Percentiles rank a stretch among this genome's conserved stretches.
Conservation (phyloP, 2,113 vertebrate genomes). For the Notothenia rossii region DNA sequence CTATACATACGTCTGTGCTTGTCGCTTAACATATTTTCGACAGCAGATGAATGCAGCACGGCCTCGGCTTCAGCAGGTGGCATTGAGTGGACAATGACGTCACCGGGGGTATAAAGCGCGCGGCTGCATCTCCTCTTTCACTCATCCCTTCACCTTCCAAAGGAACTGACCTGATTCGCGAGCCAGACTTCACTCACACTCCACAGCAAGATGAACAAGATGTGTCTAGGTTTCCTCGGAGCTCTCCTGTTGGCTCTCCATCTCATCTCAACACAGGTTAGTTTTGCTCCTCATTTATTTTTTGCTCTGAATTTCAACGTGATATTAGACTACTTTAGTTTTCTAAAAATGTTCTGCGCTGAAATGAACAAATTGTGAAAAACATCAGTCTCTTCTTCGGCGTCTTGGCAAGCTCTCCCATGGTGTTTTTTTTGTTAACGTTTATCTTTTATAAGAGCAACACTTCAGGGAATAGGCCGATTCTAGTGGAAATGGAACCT, state of each 20-base stretch:
- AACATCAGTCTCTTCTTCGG: too few species aligned
- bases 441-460: too few species aligned
- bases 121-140: rapidly evolving
- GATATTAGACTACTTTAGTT: neutral
- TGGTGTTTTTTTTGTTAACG: too few species aligned
- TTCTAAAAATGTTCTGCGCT: neutral
- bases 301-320: rapidly evolving
- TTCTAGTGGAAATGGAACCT: too few species aligned
- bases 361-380: neutral
- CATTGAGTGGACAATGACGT: conserved; percentile 34
- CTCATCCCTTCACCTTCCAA: neutral
- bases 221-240: conserved; percentile 39
- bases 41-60: conserved; percentile 22
- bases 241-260: conserved; percentile 62
- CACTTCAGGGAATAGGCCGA: too few species aligned
- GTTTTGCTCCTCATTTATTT: neutral
- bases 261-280: conserved; percentile 70
- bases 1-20: too few species aligned
- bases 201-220: conserved; percentile 57
- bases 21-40: neutral
- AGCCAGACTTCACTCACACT: neutral
- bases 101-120: conserved; percentile 45
- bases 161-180: neutral
- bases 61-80: conserved; percentile 23
- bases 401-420: too few species aligned